Evolutionary conservation across 2,888 invertebrate species (phyloP).

Genomic region (Drosophila ezoana): DNA sequence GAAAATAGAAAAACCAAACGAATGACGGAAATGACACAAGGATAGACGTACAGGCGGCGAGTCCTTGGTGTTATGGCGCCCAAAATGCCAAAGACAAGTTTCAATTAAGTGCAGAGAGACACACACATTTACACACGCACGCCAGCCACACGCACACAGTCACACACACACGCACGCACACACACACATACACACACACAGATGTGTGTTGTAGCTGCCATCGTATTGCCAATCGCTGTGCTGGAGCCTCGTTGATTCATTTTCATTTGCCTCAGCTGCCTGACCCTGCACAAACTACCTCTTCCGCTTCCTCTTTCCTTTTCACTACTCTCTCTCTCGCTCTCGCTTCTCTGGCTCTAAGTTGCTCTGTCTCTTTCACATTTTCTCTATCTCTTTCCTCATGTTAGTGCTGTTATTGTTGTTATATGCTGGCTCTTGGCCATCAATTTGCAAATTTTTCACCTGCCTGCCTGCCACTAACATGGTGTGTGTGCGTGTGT

Average conservation of each 20-base stretch:
- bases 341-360: no score
- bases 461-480: slow-evolving; percentile 20
- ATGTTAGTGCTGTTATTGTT: slow-evolving; percentile 9
- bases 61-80: not conserved
- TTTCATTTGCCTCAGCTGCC: slow-evolving; percentile 30
- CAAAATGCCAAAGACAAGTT: slow-evolving; percentile 33
- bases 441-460: slow-evolving; percentile 58
- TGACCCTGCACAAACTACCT: not conserved
- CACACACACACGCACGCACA: not conserved
- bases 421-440: slow-evolving; percentile 32
- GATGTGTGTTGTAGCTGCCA: not conserved
- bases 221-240: slow-evolving; percentile 39
- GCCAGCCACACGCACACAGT: not conserved
- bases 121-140: slow-evolving; percentile 1
- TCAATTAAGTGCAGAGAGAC: slow-evolving; percentile 33
- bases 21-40: slow-evolving; percentile 1
- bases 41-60: not conserved
- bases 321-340: not conserved
- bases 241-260: slow-evolving; percentile 31
- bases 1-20: slow-evolving; percentile 3
- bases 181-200: not conserved
- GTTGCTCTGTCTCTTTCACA: not conserved
- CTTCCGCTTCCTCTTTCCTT: not conserved
- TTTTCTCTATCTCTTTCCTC: not conserved
- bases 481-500: slow-evolving; percentile 1